These are phyloP conservation scores for Mythimna loreyi DNA, from an alignment of 2,888 invertebrate species.

Conservation along the genomic window DNA sequence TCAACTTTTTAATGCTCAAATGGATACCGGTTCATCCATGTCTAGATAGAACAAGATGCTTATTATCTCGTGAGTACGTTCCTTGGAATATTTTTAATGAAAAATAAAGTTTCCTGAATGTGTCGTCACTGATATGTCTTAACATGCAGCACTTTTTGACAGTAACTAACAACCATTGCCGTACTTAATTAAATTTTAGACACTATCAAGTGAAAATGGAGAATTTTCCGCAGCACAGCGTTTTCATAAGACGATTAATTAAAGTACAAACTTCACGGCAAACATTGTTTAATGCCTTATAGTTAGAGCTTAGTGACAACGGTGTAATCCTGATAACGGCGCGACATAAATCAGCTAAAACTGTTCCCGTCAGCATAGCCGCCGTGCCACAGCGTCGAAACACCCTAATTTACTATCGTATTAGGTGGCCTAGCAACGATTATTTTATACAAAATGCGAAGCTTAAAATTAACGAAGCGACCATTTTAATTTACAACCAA, in stretches of 20 bases:
- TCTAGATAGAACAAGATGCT: no score
- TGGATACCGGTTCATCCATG: no score
- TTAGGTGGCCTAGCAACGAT: slow-evolving; percentile 75
- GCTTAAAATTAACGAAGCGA: slow-evolving; percentile 78
- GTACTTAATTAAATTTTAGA: slow-evolving; percentile 54
- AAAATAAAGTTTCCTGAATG: no score
- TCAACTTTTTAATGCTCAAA: no score
- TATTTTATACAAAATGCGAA: slow-evolving; percentile 79
- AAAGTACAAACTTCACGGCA: slow-evolving; percentile 59
- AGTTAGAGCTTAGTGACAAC: slow-evolving; percentile 76
- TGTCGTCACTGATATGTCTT: not conserved
- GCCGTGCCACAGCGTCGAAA: slow-evolving; percentile 73
- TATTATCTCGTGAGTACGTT: no score
- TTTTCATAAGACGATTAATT: slow-evolving; percentile 65
- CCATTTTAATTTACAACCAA: slow-evolving; percentile 78
- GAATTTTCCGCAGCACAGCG: slow-evolving; percentile 51
- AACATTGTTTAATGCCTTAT: slow-evolving; percentile 67
- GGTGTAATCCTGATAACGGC: slow-evolving; percentile 80
- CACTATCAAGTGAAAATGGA: slow-evolving; percentile 50
- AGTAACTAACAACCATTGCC: slow-evolving; percentile 12
- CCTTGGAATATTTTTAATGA: no score
- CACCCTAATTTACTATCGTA: slow-evolving; percentile 86
- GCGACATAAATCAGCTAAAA: slow-evolving; percentile 77
- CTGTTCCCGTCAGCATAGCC: slow-evolving; percentile 73
- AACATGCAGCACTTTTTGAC: not conserved